Conservation (phyloP, 2,888 invertebrate genomes). For the Eilema caniola region DNA sequence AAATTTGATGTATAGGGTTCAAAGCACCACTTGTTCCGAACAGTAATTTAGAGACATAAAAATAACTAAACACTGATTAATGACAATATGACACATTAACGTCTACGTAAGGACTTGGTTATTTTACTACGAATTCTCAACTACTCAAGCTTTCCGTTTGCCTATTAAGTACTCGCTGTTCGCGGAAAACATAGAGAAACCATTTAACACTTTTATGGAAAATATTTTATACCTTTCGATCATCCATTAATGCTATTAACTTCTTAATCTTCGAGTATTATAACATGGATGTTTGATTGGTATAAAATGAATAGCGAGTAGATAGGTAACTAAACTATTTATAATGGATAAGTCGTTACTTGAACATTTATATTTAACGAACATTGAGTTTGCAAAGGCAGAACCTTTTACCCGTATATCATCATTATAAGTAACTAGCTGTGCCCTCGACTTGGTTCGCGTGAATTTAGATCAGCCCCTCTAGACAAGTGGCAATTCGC, state of each 20-base stretch:
- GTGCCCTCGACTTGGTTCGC: too few species aligned
- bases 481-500: too few species aligned
- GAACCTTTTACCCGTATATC: too few species aligned
- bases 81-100: background rate
- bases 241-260: background rate
- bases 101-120: background rate
- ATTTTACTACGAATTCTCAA: background rate
- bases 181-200: slow-evolving; percentile 1
- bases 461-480: too few species aligned
- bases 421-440: too few species aligned
- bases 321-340: background rate
- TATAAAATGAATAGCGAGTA: background rate
- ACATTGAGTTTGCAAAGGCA: background rate
- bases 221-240: slow-evolving; percentile 11
- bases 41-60: too few species aligned
- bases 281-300: background rate
- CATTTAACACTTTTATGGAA: slow-evolving; percentile 8
- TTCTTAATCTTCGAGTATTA: background rate
- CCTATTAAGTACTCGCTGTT: background rate
- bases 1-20: too few species aligned
- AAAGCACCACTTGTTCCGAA: too few species aligned
- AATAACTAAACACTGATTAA: background rate
- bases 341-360: background rate
- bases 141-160: background rate
- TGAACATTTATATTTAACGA: background rate